Conservation (phyloP, 2,113 vertebrate genomes). For the Rostratula benghalensis region DNA sequence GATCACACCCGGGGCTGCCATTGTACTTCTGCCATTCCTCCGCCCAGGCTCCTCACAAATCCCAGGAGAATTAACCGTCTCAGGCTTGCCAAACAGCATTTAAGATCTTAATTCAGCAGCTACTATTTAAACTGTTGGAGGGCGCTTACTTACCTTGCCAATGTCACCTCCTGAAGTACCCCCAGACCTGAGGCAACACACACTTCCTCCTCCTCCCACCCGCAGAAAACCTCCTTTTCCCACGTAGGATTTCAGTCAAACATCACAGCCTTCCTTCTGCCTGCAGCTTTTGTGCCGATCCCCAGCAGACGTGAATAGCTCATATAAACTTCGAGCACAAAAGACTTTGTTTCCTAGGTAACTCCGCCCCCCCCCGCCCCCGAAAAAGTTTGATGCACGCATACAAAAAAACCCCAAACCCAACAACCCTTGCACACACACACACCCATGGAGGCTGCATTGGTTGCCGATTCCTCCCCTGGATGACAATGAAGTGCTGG, state of each 20-base stretch:
- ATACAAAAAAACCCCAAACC: not conserved
- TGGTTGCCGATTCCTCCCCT: constrained; percentile 76
- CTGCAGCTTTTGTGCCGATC: constrained; percentile 84
- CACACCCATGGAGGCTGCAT: constrained; percentile 1
- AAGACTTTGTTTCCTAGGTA: constrained; percentile 94
- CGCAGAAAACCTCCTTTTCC: constrained; percentile 51
- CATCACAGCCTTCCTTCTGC: constrained; percentile 73
- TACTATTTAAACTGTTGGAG: constrained; percentile 17
- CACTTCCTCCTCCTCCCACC: constrained; percentile 25
- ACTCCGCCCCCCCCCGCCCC: constrained; percentile 59
- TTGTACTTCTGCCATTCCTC: constrained; percentile 35
- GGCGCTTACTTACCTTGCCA: constrained; percentile 70
- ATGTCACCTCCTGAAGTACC: constrained; percentile 50
- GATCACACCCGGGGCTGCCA: constrained; percentile 17
- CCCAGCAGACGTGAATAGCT: constrained; percentile 82
- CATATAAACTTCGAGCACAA: constrained; percentile 87
- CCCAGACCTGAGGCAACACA: constrained; percentile 37
- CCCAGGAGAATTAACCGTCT: not conserved
- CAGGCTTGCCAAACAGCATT: constrained; percentile 32
- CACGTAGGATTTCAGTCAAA: constrained; percentile 70
- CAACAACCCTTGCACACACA: not conserved
- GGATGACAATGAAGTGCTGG: constrained; percentile 73
- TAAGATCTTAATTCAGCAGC: constrained; percentile 19
- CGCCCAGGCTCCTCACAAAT: constrained; percentile 26
- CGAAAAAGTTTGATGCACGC: constrained; percentile 74